A percentile compares a stretch with the other conserved stretches of the same genome.
Evolutionary conservation across 1,140 invertebrate genomes (phyloP).

Genomic region (Bombus picipes): DNA sequence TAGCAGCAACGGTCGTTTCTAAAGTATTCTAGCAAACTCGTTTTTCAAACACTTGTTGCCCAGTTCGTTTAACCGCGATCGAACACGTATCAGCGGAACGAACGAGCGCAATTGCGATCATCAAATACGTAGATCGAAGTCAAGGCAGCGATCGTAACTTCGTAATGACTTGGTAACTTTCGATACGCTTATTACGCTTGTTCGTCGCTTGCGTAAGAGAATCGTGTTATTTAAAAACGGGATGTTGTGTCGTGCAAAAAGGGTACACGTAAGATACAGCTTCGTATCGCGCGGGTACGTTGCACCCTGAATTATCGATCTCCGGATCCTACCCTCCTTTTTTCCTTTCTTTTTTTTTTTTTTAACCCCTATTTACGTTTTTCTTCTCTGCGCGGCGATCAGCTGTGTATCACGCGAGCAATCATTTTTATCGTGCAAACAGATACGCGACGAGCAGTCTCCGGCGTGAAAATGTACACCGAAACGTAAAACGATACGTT

Average conservation of each 20-base stretch:
- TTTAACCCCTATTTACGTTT: no score
- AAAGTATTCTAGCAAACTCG: no score
- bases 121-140: constrained; percentile 21
- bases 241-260: background rate
- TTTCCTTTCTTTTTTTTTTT: background rate
- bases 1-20: no score
- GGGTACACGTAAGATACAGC: background rate
- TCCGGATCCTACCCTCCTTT: background rate
- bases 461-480: constrained; percentile 8
- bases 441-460: background rate
- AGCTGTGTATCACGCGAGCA: background rate
- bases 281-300: background rate
- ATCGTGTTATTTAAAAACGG: constrained; percentile 39
- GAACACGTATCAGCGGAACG: background rate
- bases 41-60: constrained; percentile 3
- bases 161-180: constrained; percentile 6
- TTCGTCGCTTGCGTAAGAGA: constrained; percentile 22
- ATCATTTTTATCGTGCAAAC: background rate
- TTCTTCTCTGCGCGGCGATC: background rate
- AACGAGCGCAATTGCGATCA: background rate
- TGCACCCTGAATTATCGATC: background rate
- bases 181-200: constrained; percentile 13
- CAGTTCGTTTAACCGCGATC: background rate
- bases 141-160: background rate
- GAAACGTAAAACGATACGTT: constrained; percentile 13